Evolutionary conservation across 2,888 invertebrate genomes (phyloP).

Genomic region (Euclidia mi): DNA sequence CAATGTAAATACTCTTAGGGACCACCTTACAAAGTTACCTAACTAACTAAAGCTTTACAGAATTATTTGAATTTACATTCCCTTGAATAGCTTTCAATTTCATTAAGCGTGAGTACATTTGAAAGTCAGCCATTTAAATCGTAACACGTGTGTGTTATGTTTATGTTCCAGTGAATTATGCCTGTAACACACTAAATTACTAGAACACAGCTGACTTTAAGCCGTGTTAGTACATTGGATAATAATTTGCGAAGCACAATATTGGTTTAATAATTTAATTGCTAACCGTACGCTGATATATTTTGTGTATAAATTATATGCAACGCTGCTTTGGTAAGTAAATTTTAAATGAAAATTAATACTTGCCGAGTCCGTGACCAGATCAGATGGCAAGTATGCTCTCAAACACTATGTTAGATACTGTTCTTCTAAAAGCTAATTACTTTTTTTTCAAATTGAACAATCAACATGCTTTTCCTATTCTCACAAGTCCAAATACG

Average conservation of each 20-base stretch:
- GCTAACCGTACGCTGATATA: constrained; percentile 2
- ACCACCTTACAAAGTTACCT: no score
- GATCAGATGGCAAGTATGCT: no score
- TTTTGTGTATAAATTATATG: neutral
- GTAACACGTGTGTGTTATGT: neutral
- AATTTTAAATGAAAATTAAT: constrained; percentile 3
- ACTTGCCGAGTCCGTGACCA: no score
- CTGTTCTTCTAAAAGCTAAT: no score
- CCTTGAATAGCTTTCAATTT: constrained; percentile 9
- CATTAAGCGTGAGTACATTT: constrained; percentile 5
- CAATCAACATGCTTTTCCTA: no score
- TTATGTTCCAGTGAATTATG: constrained; percentile 5
- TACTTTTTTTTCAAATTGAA: no score
- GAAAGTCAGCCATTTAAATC: constrained; percentile 7
- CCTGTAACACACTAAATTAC: constrained; percentile 10
- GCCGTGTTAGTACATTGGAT: constrained; percentile 2
- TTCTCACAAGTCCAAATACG: no score
- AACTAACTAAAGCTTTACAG: no score
- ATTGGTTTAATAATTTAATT: constrained; percentile 15
- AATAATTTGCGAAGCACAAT: constrained; percentile 5
- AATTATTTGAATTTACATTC: neutral
- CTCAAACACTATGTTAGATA: no score
- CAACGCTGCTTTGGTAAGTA: neutral
- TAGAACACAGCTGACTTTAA: constrained; percentile 11
- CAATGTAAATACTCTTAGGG: no score